Base-by-base conservation (phyloP, 1,140 invertebrate genomes). In the Scaptomyza graminum region DNA sequence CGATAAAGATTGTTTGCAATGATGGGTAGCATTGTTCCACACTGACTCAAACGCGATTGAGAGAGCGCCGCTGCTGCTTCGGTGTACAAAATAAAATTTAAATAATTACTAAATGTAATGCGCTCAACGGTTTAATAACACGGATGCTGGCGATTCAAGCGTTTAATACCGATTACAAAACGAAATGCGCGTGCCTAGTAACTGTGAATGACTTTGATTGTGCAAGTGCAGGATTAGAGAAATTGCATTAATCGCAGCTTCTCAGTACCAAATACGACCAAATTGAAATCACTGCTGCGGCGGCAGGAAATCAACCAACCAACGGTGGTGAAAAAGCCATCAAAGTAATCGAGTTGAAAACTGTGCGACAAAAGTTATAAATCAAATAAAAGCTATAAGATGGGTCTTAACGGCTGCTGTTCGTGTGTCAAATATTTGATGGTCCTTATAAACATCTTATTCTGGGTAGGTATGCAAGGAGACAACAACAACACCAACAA, bases 331-430 rank as follows among this genome's bases (percentile, higher is more conserved):
- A 51, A 55, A 85, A 84, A 85, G 46, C 57, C 67, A 60, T 76
- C 75, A 66, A 55, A 72, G 34, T 37, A 31, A 68, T 60, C 49
- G 18, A 41, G n/a, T 3, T 3, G 0, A 62, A 65, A 55, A 77
- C 54, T 46, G 34, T 31, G 44, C 16, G 22, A 47, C 47, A 54
- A 67, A 55, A 57, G 18, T 25, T 47, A 54, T 60, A 55, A 57
- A 13, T 25, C 39, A 66, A 66, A 25, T 56, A 55, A 57, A 25
- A 16, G 12, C 61, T 50, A 28, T 37, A 56, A 80, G 67, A 95
- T 95, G 95, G 94, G 94, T 89, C 89, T 95, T 43, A 93, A 93
- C 64, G 93, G 94, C 71, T 96, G 95, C 92, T 95, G 94, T 92
- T 93, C 93, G 56, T 92, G 94, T 78, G 93, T 95, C 73, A 96